Evolutionary conservation across 2,888 invertebrate genomes (phyloP), one percentile per base, ranked within the genome.

Genomic region (Epinotia bilunana): DNA sequence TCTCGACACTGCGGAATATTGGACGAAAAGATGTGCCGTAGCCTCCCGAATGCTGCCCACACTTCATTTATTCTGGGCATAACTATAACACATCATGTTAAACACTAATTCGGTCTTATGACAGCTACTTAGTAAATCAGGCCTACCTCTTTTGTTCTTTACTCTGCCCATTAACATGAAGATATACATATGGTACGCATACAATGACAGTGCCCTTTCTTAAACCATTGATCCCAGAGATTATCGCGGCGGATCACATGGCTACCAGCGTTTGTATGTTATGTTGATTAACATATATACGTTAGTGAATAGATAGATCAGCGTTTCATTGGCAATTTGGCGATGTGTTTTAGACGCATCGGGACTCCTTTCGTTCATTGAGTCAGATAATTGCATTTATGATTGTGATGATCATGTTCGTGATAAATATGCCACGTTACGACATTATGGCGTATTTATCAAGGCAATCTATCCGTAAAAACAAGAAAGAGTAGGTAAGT

Each of bases 141-240:
- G 67, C 67, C 55, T 57, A 39, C 55, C 13, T n/a, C n/a, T n/a
- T n/a, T n/a, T n/a, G 9, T n/a, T 28, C 13, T 63, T 46, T 46
- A 63, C 20, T 2, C 18, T 18, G 18, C 43, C 11, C 20, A 28
- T 64, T 64, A 64, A 28, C 64, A 49, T 64, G 23, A 1, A 49
- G 23, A 64, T 64, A 64, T 28, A 64, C 23, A 7, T 46, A 20
- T 46, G 20, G 20, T 61, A 62, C n/a, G 43, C 63, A 7, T 64
- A 49, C 18, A 64, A 49, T 23, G 43, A 28, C 23, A 28, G 23
- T 28, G 23, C 23, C 3, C 63, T 64, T 64, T 72, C 64, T 64
- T 64, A 46, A 64, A 64, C 63, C 65, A 64, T 72, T 72, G 57
- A 64, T 64, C 64, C 43, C 11, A 58, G 49, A 72, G 64, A 72